Conservation (phyloP, 2,797 vertebrate genomes). For the Nyctalus aviator region DNA sequence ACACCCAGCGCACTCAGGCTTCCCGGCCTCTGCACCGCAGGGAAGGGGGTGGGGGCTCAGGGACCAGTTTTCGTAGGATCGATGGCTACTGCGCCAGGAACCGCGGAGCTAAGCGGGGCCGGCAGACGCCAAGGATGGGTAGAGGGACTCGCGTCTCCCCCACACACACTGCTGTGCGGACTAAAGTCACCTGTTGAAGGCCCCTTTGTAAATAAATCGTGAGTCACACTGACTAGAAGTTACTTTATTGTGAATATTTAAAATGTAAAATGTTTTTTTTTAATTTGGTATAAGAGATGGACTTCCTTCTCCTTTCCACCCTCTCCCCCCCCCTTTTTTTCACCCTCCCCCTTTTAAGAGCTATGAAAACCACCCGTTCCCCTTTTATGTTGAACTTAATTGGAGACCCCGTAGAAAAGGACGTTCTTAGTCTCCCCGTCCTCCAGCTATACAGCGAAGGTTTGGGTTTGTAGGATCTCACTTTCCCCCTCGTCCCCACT, state of each 20-base stretch:
- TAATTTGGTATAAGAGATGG: conserved; percentile 82
- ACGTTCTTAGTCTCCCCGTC: not conserved
- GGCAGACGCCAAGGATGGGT: not conserved
- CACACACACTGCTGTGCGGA: conserved; percentile 33
- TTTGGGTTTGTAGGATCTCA: not conserved
- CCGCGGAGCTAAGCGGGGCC: not conserved
- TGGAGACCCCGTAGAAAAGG: conserved; percentile 65
- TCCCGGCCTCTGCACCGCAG: not conserved
- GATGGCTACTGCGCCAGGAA: not conserved
- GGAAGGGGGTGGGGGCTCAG: not conserved
- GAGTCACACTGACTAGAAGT: conserved; percentile 91
- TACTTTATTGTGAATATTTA: conserved; percentile 95
- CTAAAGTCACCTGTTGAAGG: conserved; percentile 83
- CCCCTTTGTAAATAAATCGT: conserved; percentile 94
- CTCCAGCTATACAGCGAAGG: not conserved
- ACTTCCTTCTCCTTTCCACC: not conserved
- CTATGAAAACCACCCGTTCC: conserved; percentile 58
- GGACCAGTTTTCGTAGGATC: not conserved
- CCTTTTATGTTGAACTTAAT: conserved; percentile 58
- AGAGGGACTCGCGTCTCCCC: not conserved
- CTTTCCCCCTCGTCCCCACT: too few species aligned
- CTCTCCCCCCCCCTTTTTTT: not conserved
- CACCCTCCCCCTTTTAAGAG: conserved; percentile 42
- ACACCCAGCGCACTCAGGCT: rapidly evolving
- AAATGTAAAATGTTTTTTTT: conserved; percentile 91